phyloP scores from a whole-genome alignment of 2,113 vertebrate genomes.

The Caracal caracal region DNA sequence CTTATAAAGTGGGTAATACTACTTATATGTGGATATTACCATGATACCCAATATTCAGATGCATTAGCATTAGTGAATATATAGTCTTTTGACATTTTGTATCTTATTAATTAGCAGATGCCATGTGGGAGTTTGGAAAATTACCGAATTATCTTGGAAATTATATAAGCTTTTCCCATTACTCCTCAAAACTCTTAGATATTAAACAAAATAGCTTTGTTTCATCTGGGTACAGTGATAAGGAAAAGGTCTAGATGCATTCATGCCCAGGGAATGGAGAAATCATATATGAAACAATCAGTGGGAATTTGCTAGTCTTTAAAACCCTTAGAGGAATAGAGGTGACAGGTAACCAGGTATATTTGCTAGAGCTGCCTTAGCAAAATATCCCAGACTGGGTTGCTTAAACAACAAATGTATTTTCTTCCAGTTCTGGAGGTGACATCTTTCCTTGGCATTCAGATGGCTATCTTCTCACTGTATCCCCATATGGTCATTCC shows the following conservation, averaged over 20 bases:
- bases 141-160: background rate
- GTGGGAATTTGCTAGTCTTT: background rate
- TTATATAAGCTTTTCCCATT: background rate
- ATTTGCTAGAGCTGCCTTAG: background rate
- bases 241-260: background rate
- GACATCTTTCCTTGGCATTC: background rate
- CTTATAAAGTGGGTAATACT: background rate
- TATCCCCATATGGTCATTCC: background rate
- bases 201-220: background rate
- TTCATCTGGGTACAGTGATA: background rate
- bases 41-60: background rate
- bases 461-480: background rate
- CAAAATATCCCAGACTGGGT: background rate
- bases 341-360: background rate
- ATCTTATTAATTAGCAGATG: constrained; percentile 18
- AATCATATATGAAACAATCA: background rate
- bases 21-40: background rate
- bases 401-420: background rate
- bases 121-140: background rate
- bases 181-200: background rate
- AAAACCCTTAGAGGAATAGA: background rate
- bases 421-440: background rate
- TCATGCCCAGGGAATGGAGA: background rate
- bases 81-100: background rate
- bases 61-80: background rate